Base-by-base conservation (phyloP, 2,113 vertebrate species). In the Orientallactaga bullata region DNA sequence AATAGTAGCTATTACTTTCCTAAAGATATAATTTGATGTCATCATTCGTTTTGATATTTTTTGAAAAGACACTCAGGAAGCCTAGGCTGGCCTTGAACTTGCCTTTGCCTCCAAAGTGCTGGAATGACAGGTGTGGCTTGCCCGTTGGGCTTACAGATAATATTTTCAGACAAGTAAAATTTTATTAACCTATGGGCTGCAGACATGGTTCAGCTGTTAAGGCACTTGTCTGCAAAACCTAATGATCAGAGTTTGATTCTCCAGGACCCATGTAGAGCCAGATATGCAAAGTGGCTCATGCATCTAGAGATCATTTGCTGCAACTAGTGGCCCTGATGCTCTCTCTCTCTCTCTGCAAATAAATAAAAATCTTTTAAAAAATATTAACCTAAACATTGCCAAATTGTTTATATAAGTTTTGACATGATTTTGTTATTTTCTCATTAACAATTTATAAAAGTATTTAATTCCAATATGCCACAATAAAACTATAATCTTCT, bases 401-500 rank as follows among this genome's bases (percentile, higher is more conserved):
- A 83, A 91, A 68, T 61, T 42, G 79, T 71, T 47, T 91, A 82
- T 24, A 32, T 60, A 28, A 88, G 20, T 77, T 85, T 66, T 61
- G 7, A 42, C 8, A 83, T 17, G 68, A 13, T 79, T 93, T 68
- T 32, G 78, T 0, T 68, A 0, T 21, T 85, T 90, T 89, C 26
- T 84, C 30, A 24, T 96, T 88, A 91, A 55, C 1, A 65, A 83
- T 68, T 81, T 47, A 69, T 13, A 90, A 71, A 91, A 60, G 47
- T 68, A 24, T 37, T 79, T 86, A 90, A 88, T 51, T 88, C 10
- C 37, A 26, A 32, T n/a, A 74, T 72, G 76, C 24, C 1, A 35
- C n/a, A 76, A 63, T 58, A 3, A 68, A 18, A 90, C 8, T 85
- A 35, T 3, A 90, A 7, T 1, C 51, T 82, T 35, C 35, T 6